Conservation (phyloP, 1,140 invertebrate species). For the Drosophila tropicalis region DNA sequence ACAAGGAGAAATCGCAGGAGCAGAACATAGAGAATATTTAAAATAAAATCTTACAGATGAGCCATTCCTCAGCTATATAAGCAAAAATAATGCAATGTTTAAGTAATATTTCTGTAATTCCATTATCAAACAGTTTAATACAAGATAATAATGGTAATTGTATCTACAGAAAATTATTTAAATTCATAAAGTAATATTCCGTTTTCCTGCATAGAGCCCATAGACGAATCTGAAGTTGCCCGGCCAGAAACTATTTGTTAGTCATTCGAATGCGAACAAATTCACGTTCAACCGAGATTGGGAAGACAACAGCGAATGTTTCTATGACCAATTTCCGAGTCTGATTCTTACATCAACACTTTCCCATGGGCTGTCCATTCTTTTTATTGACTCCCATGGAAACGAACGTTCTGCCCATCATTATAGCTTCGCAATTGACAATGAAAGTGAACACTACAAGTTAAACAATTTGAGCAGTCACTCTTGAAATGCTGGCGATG, state of each 20-base stretch:
- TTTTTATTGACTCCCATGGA: too few species aligned
- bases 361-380: neutral
- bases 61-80: too few species aligned
- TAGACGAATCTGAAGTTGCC: neutral
- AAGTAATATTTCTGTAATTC: too few species aligned
- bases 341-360: neutral
- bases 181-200: neutral
- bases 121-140: too few species aligned
- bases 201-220: neutral
- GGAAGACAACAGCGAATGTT: neutral
- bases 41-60: too few species aligned
- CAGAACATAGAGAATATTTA: too few species aligned
- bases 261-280: neutral
- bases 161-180: neutral
- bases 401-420: neutral
- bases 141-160: neutral
- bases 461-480: neutral
- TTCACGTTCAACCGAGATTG: too few species aligned
- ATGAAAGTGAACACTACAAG: neutral
- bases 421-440: neutral
- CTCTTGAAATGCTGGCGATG: neutral
- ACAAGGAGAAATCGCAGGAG: too few species aligned
- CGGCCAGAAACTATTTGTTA: neutral
- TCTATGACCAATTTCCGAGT: neutral
- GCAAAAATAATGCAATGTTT: too few species aligned